These are phyloP conservation scores for Drosophila kepulauana DNA, from an alignment of 1,140 invertebrate species.

Conservation along the genomic window DNA sequence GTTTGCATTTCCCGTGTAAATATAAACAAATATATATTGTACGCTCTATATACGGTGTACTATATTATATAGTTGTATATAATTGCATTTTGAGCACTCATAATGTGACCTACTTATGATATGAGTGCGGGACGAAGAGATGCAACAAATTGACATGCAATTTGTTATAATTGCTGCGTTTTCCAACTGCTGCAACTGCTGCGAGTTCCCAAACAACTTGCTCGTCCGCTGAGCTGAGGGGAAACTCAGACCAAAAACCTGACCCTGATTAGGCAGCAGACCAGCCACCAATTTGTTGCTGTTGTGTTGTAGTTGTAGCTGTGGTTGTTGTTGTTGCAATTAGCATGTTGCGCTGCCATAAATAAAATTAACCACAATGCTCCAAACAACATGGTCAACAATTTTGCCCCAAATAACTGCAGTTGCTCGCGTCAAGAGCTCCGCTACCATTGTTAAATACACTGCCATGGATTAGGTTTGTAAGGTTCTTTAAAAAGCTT, in stretches of 20 bases:
- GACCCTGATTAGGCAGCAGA: constrained; percentile 67
- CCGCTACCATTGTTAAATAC: constrained; percentile 25
- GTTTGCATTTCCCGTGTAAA: constrained; percentile 72
- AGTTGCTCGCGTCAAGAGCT: constrained; percentile 24
- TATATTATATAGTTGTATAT: constrained; percentile 4
- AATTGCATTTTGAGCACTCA: constrained; percentile 7
- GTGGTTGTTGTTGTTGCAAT: constrained; percentile 60
- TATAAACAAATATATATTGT: constrained; percentile 32
- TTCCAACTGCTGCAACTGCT: background rate
- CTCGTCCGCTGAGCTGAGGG: background rate
- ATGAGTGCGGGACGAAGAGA: background rate
- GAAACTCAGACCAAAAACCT: constrained; percentile 41
- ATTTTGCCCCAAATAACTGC: constrained; percentile 35
- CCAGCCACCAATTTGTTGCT: constrained; percentile 48
- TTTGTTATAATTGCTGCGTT: constrained; percentile 69
- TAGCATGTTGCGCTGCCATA: constrained; percentile 75
- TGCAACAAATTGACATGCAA: constrained; percentile 74
- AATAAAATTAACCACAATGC: constrained; percentile 77
- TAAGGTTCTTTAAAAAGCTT: background rate
- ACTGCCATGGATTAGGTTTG: background rate
- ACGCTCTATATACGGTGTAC: background rate
- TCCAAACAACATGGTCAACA: constrained; percentile 60
- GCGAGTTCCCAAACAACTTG: constrained; percentile 3
- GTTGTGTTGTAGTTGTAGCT: constrained; percentile 30
- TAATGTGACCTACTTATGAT: constrained; percentile 32